Base-by-base conservation (phyloP, 2,888 invertebrate genomes). In the Crossocerus cetratus region DNA sequence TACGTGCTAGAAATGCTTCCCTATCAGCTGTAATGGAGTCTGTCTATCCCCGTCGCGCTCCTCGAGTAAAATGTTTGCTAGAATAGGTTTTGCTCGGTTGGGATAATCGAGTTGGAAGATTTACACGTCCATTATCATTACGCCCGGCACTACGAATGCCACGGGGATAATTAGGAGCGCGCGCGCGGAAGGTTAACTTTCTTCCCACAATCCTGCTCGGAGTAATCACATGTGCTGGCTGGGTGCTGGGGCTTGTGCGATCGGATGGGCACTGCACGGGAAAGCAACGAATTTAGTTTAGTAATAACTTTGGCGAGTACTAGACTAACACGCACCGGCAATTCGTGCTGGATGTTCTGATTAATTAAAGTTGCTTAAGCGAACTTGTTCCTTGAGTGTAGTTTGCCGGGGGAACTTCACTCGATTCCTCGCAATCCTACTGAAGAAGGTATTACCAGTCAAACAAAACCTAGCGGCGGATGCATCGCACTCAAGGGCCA, bases 221-320 rank as follows among this genome's bases (percentile, higher is more conserved):
- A 11, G 11, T 32, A 32, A 32, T 11, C 32, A 0, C 8, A 2
- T 32, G 3, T 32, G 32, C 11, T n/a, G n/a, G n/a, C n/a, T n/a
- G n/a, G n/a, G n/a, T n/a, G n/a, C n/a, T n/a, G n/a, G n/a, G n/a
- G 11, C 11, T 11, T 32, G 8, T 32, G 0, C 32, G 44, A 58
- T 60, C 60, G 44, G 49, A 56, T 32, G 16, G 16, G 14, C 63
- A 8, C 14, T 22, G 18, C 54, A 4, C 18, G 32, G 44, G 56
- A 32, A 14, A 42, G 53, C 13, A 49, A 42, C 65, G 21, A 80
- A 78, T 76, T 76, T 66, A 76, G 77, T 78, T 80, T 67, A 42
- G 62, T 76, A 62, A 80, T 72, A 78, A 78, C 72, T 70, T 74
- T 70, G 65, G 68, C 68, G 61, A 56, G 65, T 58, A 65, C 67